Base-by-base conservation (phyloP, 2,113 vertebrate species). In the Agelaius phoeniceus region DNA sequence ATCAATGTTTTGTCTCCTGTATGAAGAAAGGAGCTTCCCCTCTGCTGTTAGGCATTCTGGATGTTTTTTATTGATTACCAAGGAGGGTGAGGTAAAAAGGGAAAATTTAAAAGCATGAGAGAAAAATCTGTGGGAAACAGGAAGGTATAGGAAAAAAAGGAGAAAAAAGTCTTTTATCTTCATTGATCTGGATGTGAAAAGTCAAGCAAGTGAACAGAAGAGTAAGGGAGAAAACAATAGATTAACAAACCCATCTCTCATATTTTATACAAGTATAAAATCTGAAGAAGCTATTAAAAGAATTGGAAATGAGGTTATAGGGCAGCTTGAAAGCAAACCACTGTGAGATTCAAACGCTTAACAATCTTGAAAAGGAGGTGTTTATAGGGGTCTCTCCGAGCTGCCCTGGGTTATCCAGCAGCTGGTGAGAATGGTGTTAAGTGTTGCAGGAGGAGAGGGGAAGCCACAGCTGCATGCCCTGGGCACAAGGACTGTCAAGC, bases 381-480 rank as follows among this genome's bases (percentile, higher is more conserved):
- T 28, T 3, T 28, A 5, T 6, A 12, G 41, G 43, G 20, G 55
- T 39, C 41, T 88, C 69, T 58, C 22, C 15, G 73, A 66, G 54
- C 46, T 35, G 5, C 20, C 7, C 27, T 9, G 44, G 21, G 12
- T 12, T 85, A 61, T 74, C 44, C 24, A 46, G 85, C n/a, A 49
- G 39, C 68, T 77, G 67, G 77, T 8, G 23, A 89, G 58, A 86
- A 65, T 3, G 69, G 81, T 31, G 82, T 94, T 95, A 96, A 93
- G 26, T 54, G 21, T 55, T 31, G 31, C 33, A 23, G 61, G 73
- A 73, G 71, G 61, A 84, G 52, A 54, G 28, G 41, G 75, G 81
- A 88, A 94, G 72, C 18, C 57, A 67, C 94, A 94, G 92, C 87
- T 95, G 88, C 61, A 37, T 73, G 78, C 73, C 88, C 83, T 86